These are phyloP conservation scores for Suillia variegata DNA, from an alignment of 2,888 invertebrate genomes.

Conservation along the genomic window DNA sequence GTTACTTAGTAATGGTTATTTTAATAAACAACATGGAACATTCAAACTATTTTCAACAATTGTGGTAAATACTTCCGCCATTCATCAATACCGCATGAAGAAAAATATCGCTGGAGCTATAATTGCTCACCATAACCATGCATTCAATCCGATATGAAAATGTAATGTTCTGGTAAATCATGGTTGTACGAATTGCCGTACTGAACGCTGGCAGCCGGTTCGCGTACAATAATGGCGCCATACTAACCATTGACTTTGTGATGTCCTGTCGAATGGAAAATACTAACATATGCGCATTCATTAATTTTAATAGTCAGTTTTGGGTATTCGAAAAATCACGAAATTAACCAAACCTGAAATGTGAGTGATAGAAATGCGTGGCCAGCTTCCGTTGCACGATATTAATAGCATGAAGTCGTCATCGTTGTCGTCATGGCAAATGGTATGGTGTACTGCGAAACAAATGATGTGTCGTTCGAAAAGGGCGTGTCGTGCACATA, in stretches of 20 bases:
- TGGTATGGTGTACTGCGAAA: slow-evolving; percentile 81
- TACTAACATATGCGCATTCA: slow-evolving; percentile 53
- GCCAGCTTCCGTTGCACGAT: slow-evolving; percentile 73
- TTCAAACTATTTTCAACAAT: no score
- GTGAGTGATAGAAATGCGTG: slow-evolving; percentile 79
- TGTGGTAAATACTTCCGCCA: no score
- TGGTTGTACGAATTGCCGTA: slow-evolving; percentile 71
- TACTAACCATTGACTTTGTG: slow-evolving; percentile 83
- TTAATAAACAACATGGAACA: no score
- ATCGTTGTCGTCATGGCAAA: no score
- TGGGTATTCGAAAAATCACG: no score
- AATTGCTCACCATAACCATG: slow-evolving; percentile 64
- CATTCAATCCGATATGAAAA: slow-evolving; percentile 80
- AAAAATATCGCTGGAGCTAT: slow-evolving; percentile 36
- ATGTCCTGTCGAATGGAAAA: slow-evolving; percentile 62
- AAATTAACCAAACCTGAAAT: slow-evolving; percentile 65
- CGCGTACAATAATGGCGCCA: slow-evolving; percentile 75
- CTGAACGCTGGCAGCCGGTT: slow-evolving; percentile 67
- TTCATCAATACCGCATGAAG: slow-evolving; percentile 50
- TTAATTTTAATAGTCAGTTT: no score
- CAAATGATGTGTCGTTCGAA: slow-evolving; percentile 79
- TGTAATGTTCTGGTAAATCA: slow-evolving; percentile 72
- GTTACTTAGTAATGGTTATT: no score
- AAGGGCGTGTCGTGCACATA: slow-evolving; percentile 75
- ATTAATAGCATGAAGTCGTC: slow-evolving; percentile 72